Evolutionary conservation across 1,140 invertebrate genomes (phyloP), one percentile per base, ranked within the genome.

Genomic region (Cydia amplana): DNA sequence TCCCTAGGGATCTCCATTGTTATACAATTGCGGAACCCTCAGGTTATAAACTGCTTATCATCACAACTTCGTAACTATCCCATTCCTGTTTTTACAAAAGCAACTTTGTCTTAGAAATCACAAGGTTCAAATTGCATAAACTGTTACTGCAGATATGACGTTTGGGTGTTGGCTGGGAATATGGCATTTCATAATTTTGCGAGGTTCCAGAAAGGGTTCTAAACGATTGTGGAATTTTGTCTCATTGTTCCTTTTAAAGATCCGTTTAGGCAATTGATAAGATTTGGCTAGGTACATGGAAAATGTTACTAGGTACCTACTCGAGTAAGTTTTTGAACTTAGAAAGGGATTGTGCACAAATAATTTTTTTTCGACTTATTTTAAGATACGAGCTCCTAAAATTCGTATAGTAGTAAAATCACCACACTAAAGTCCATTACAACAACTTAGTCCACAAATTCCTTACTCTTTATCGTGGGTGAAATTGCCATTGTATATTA

Each of bases 291-390:
- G n/a, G n/a, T n/a, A 4, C 9, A 49, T 49, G 4, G 14, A 16
- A 16, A n/a, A 49, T 49, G 81, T n/a, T n/a, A n/a, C n/a, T 82
- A 82, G 74, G 70, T 79, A 46, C 80, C 72, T 55, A 28, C 32
- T 32, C 32, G 4, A 32, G n/a, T n/a, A n/a, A n/a, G n/a, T n/a
- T n/a, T n/a, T n/a, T n/a, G n/a, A n/a, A n/a, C n/a, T n/a, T n/a
- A n/a, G n/a, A n/a, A n/a, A n/a, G n/a, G n/a, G n/a, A n/a, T n/a
- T n/a, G n/a, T n/a, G n/a, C n/a, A n/a, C n/a, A n/a, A n/a, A n/a
- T n/a, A n/a, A n/a, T n/a, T n/a, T n/a, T n/a, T n/a, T n/a, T n/a
- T n/a, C n/a, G n/a, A n/a, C n/a, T n/a, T n/a, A n/a, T n/a, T n/a
- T n/a, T n/a, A n/a, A n/a, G n/a, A n/a, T n/a, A n/a, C n/a, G n/a